Conservation (phyloP, 2,113 vertebrate species). For the Accipiter cooperii region DNA sequence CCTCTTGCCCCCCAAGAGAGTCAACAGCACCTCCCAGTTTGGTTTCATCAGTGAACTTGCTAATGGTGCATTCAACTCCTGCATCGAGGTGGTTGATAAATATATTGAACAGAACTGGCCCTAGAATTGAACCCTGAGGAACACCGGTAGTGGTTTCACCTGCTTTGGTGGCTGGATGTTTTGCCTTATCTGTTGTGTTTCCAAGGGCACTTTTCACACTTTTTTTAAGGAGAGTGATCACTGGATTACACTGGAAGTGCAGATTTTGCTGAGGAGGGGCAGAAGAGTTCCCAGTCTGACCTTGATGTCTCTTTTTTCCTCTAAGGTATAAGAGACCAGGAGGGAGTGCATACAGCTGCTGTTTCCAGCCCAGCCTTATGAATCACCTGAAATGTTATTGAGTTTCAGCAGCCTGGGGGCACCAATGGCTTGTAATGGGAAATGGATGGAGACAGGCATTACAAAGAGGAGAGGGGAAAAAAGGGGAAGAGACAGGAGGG, state of each 20-base stretch:
- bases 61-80: neutral
- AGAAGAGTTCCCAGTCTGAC: neutral
- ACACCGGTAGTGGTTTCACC: neutral
- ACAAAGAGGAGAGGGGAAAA: neutral
- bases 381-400: neutral
- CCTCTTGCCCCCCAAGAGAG: neutral
- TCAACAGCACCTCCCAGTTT: neutral
- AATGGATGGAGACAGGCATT: neutral
- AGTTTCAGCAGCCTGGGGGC: neutral
- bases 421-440: accelerated
- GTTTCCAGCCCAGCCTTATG: neutral
- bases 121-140: neutral
- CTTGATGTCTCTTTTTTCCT: neutral
- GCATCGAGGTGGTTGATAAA: neutral
- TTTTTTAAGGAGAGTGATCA: neutral
- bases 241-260: neutral
- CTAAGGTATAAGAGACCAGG: neutral
- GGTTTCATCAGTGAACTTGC: neutral
- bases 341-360: neutral
- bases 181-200: neutral
- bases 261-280: neutral
- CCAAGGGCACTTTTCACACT: neutral
- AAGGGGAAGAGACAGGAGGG: neutral
- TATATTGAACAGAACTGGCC: neutral
- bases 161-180: neutral